A percentile compares a stretch with the other conserved stretches of the same genome.
These are phyloP conservation scores for Gobio occitaniae DNA, from an alignment of 2,797 vertebrate genomes.

Conservation along the genomic window DNA sequence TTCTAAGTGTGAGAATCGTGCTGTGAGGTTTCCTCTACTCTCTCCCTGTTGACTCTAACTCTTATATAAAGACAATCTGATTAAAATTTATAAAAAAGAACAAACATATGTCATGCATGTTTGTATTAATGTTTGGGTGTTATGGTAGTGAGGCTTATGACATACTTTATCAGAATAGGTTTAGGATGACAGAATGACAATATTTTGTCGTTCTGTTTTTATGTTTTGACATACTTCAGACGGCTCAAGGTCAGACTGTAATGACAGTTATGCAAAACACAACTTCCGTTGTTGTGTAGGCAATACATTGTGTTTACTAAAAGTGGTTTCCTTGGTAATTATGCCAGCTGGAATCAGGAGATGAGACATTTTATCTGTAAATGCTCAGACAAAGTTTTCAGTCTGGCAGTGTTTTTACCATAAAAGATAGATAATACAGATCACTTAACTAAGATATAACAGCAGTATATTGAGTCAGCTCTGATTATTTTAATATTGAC, in stretches of 20 bases:
- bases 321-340: constrained; percentile 5
- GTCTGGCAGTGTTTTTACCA: not conserved
- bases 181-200: not conserved
- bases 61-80: constrained; percentile 8
- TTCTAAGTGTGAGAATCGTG: not conserved
- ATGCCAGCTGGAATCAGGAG: constrained; percentile 4
- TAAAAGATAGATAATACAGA: not conserved
- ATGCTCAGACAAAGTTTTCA: not conserved
- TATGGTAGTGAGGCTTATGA: not conserved
- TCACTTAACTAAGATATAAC: not conserved
- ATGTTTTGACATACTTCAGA: not conserved
- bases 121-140: not conserved
- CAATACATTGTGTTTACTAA: not conserved
- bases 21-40: constrained; percentile 32
- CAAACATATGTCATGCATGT: constrained; percentile 8
- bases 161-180: not conserved
- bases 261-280: not conserved
- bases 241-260: not conserved
- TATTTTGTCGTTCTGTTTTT: not conserved
- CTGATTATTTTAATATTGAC: not conserved
- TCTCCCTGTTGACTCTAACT: constrained; percentile 7
- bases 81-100: constrained; percentile 2
- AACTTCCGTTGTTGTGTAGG: not conserved
- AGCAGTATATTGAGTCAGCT: not conserved
- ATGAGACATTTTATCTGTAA: not conserved